Evolutionary conservation across 2,113 vertebrate species (phyloP).

Genomic region (Caranx ignobilis): DNA sequence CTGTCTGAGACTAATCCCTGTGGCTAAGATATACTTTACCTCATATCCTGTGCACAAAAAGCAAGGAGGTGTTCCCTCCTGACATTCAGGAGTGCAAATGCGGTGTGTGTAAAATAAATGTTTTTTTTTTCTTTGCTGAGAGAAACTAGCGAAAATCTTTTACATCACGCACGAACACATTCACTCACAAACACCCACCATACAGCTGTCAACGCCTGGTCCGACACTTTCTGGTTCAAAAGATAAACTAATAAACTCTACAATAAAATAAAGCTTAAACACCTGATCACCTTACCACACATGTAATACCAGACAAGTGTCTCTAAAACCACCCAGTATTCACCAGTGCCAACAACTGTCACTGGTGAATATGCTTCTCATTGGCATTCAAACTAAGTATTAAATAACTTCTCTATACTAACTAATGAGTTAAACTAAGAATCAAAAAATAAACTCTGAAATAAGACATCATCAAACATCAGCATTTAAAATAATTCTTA

Average conservation of each 20-base stretch:
- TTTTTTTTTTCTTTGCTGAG: slow-evolving; percentile 46
- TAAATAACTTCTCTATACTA: background rate
- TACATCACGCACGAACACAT: slow-evolving; percentile 6
- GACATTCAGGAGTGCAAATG: slow-evolving; percentile 74
- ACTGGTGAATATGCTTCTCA: background rate
- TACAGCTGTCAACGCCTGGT: slow-evolving; percentile 24
- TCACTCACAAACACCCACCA: slow-evolving; percentile 39
- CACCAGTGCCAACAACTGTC: background rate
- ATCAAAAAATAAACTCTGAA: slow-evolving; percentile 27
- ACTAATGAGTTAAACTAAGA: slow-evolving; percentile 22
- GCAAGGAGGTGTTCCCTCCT: slow-evolving; percentile 57
- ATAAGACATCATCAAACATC: slow-evolving; percentile 31
- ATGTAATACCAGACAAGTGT: slow-evolving; percentile 24
- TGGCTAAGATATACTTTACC: slow-evolving; percentile 43
- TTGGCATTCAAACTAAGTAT: slow-evolving; percentile 25
- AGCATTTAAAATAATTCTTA: slow-evolving; percentile 20
- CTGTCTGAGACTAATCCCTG: slow-evolving; percentile 19
- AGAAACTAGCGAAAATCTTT: slow-evolving; percentile 36
- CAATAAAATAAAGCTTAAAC: slow-evolving; percentile 50
- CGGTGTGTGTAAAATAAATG: slow-evolving; percentile 67
- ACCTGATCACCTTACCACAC: slow-evolving; percentile 18
- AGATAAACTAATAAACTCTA: slow-evolving; percentile 31
- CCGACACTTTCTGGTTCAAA: slow-evolving; percentile 27
- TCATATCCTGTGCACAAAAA: slow-evolving; percentile 61
- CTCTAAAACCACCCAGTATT: slow-evolving; percentile 4